These are phyloP conservation scores for Antrozous pallidus DNA, from an alignment of 2,797 vertebrate species.

Conservation along the genomic window DNA sequence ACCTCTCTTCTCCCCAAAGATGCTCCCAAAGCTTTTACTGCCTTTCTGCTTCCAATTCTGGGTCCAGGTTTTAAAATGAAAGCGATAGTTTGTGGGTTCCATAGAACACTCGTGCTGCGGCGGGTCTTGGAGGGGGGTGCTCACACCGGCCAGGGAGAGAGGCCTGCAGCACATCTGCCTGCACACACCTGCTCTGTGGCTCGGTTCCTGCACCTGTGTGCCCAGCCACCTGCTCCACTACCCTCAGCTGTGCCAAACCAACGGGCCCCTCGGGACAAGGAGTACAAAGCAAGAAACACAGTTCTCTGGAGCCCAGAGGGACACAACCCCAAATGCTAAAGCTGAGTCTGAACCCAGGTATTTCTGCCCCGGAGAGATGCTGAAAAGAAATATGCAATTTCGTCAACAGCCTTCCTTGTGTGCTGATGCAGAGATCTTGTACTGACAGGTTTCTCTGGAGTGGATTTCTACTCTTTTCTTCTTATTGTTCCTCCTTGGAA, in stretches of 20 bases:
- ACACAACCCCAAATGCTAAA: background rate
- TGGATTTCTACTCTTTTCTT: background rate
- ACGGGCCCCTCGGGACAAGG: fast-evolving
- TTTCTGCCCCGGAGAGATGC: background rate
- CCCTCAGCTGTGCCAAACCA: background rate
- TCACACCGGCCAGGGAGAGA: too few species aligned
- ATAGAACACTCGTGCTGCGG: background rate
- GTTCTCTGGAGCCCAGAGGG: fast-evolving
- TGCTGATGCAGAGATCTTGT: background rate
- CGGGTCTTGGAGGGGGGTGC: too few species aligned
- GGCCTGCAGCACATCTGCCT: background rate
- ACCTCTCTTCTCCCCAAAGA: background rate
- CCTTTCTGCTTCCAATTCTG: background rate
- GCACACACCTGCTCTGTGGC: background rate
- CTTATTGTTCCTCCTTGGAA: background rate
- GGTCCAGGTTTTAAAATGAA: background rate
- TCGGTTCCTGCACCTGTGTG: background rate
- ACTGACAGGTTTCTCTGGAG: background rate
- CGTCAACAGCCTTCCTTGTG: background rate
- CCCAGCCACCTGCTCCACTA: background rate
- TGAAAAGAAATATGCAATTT: background rate
- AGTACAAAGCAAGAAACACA: background rate
- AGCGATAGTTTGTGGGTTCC: background rate
- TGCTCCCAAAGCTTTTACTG: background rate
- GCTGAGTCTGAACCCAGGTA: background rate